Percentiles rank a stretch among this genome's conserved stretches.
Evolutionary conservation across 2,888 invertebrate species (phyloP).

Genomic region (Cataglyphis albicans): DNA sequence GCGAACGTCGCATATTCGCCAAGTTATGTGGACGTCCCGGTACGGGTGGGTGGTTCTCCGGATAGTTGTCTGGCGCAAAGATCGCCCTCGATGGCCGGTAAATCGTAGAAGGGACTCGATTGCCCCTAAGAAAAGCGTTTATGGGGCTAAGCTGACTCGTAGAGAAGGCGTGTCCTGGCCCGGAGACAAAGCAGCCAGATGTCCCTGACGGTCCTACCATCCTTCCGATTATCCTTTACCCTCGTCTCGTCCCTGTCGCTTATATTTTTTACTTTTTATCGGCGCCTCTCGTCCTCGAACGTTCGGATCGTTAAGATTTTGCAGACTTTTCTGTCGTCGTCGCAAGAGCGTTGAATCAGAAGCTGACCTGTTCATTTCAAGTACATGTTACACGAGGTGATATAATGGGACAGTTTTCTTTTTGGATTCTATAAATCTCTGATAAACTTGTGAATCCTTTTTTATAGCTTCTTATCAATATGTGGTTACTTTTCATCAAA

Average conservation of each 20-base stretch:
- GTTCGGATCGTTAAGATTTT: constrained; percentile 52
- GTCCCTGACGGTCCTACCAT: constrained; percentile 75
- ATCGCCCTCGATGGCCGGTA: constrained; percentile 74
- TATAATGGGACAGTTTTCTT: neutral
- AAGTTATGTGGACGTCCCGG: constrained; percentile 27
- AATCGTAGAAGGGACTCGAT: constrained; percentile 74
- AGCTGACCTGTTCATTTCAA: neutral
- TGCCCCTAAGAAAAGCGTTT: constrained; percentile 75
- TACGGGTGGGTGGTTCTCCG: constrained; percentile 30
- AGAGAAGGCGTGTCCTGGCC: constrained; percentile 81
- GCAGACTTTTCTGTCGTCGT: constrained; percentile 28
- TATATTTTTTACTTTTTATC: constrained; percentile 57
- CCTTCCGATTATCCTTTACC: constrained; percentile 77
- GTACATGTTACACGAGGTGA: constrained; percentile 10
- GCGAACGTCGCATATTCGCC: constrained; percentile 34
- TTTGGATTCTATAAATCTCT: too few species aligned
- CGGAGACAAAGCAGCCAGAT: constrained; percentile 80
- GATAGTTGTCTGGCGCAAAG: constrained; percentile 72
- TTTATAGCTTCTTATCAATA: too few species aligned
- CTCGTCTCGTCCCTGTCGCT: constrained; percentile 56
- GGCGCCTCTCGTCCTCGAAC: constrained; percentile 21
- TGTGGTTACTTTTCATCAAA: too few species aligned
- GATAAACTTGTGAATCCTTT: too few species aligned
- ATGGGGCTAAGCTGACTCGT: constrained; percentile 78
- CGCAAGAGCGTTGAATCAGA: constrained; percentile 41